Conservation (phyloP, 2,113 vertebrate species). For the Cyphomyrus plagiostoma region DNA sequence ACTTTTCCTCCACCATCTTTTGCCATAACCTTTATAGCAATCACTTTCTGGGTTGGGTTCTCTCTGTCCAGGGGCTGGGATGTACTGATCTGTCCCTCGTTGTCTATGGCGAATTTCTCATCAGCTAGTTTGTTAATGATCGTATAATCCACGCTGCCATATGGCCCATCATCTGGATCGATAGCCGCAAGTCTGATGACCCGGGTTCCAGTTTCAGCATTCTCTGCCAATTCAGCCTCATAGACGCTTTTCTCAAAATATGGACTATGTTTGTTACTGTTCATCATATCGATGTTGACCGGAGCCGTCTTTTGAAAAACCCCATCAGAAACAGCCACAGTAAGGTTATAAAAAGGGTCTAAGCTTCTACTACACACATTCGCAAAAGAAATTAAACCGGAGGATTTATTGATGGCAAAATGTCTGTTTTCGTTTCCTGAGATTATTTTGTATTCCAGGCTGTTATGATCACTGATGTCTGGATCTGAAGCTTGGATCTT, state of each 20-base stretch:
- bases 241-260: conserved; percentile 81
- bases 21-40: conserved; percentile 93
- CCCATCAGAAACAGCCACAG: conserved; percentile 87
- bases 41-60: conserved; percentile 83
- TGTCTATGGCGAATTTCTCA: conserved; percentile 82
- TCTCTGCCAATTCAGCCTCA: conserved; percentile 88
- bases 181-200: conserved; percentile 84
- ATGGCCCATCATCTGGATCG: conserved; percentile 83
- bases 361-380: conserved; percentile 84
- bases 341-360: conserved; percentile 76
- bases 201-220: conserved; percentile 83
- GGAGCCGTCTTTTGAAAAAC: conserved; percentile 84
- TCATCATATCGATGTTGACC: conserved; percentile 87
- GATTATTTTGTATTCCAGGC: conserved; percentile 83
- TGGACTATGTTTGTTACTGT: conserved; percentile 81
- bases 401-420: conserved; percentile 86
- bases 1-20: conserved; percentile 88
- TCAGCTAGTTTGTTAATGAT: conserved; percentile 92
- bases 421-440: conserved; percentile 85
- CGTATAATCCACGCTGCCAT: conserved; percentile 85
- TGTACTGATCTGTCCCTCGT: conserved; percentile 74
- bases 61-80: conserved; percentile 84
- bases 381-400: conserved; percentile 85
- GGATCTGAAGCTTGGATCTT: conserved; percentile 91
- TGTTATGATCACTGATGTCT: conserved; percentile 64